Evolutionary conservation across 2,888 invertebrate species (phyloP), one percentile per base, ranked within the genome.

Genomic region (Ophion obscuratus): DNA sequence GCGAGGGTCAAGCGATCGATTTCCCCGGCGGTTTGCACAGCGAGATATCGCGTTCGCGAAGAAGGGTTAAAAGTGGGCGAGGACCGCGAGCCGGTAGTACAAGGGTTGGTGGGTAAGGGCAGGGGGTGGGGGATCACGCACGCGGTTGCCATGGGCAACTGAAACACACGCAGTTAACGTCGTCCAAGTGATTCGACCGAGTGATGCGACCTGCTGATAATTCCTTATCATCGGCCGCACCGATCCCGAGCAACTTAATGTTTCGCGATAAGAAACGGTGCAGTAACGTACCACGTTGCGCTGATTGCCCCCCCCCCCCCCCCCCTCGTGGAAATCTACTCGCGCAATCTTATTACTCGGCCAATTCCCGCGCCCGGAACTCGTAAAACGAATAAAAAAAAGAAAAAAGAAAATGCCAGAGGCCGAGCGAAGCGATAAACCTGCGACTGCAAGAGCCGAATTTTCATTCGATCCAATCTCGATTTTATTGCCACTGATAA

Each of bases 91-190:
- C 71, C 36, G 75, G 53, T 59, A 78, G 81, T 77, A 81, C 57
- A 59, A 57, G 53, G 40, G 76, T 44, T 64, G n/a, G 59, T 20
- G 68, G 61, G 57, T 7, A 67, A 36, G 61, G 31, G n/a, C 40
- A 5, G 31, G 7, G 6, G 53, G 40, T 27, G 53, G 20, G n/a
- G 61, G 40, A n/a, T 40, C 24, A 24, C 27, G 44, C 44, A 40
- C 64, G 10, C 44, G 78, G 82, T 85, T 85, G 75, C 82, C 82
- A 71, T 20, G 83, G 79, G 85, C 76, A 85, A 83, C 83, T 68
- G 71, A 36, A 80, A 68, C 53, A 61, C 70, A 53, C 53, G 76
- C 83, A 67, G 78, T 81, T 75, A 75, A 75, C 66, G 76, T 80
- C 79, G 74, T 59, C 74, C 47, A 67, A 79, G 79, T 79, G 78